A percentile compares a stretch with the other conserved stretches of the same genome.
Conservation (phyloP, 2,888 invertebrate genomes). For the Hoplodrina blanda region DNA sequence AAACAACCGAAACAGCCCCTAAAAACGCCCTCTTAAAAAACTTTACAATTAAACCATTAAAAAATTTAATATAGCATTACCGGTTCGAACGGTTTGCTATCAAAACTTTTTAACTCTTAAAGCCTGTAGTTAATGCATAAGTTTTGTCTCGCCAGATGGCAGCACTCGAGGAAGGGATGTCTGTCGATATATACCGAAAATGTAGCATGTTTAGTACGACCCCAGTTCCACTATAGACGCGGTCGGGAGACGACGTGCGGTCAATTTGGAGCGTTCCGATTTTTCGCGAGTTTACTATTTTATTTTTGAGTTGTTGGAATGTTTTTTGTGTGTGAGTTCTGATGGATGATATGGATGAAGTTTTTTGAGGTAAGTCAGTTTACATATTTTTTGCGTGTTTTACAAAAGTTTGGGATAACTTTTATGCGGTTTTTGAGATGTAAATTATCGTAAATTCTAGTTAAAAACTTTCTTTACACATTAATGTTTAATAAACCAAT, state of each 20-base stretch:
- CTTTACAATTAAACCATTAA: constrained; percentile 59
- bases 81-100: constrained; percentile 61
- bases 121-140: constrained; percentile 70
- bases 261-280: constrained; percentile 26
- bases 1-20: constrained; percentile 25
- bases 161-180: constrained; percentile 53
- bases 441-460: not conserved
- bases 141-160: constrained; percentile 76
- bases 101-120: constrained; percentile 68
- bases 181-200: constrained; percentile 66
- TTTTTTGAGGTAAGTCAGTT: constrained; percentile 54
- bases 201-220: constrained; percentile 37
- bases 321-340: constrained; percentile 59
- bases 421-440: constrained; percentile 8
- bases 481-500: too few relatives aligned
- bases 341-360: constrained; percentile 53
- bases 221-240: constrained; percentile 65
- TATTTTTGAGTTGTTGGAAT: constrained; percentile 36
- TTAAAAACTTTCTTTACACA: not conserved
- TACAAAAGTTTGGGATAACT: constrained; percentile 30
- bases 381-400: not conserved
- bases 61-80: constrained; percentile 55
- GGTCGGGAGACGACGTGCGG: constrained; percentile 60
- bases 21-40: constrained; percentile 31
- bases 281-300: constrained; percentile 56